Evolutionary conservation across 1,140 invertebrate genomes (phyloP).

Genomic region (Drosophila gunungcola): DNA sequence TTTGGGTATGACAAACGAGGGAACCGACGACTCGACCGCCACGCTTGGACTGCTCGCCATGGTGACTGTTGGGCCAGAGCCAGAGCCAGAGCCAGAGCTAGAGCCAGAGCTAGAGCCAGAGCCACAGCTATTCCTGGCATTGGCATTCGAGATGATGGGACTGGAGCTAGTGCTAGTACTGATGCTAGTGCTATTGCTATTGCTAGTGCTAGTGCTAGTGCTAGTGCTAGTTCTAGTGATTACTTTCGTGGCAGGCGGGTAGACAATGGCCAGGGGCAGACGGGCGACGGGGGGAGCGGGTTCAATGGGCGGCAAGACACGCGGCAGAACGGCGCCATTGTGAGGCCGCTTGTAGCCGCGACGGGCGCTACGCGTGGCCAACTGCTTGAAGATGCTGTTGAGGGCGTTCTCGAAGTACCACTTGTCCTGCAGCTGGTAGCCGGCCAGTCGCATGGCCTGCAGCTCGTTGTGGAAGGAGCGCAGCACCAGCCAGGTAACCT

Average conservation of each 20-base stretch:
- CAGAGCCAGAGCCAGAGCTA: too few relatives aligned
- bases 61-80: not conserved
- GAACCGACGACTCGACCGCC: not conserved
- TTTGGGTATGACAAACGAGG: conserved; percentile 25
- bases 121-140: not conserved
- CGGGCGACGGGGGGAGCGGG: not conserved
- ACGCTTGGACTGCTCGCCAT: not conserved
- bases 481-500: conserved; percentile 72
- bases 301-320: not conserved
- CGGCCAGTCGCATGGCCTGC: conserved; percentile 54
- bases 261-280: conserved; percentile 57
- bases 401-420: conserved; percentile 76
- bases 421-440: conserved; percentile 73
- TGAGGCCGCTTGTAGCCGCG: not conserved
- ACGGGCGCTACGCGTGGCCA: not conserved
- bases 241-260: conserved; percentile 24
- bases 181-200: not conserved
- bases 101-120: too few relatives aligned
- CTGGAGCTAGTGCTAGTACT: not conserved
- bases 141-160: not conserved
- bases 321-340: not conserved
- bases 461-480: conserved; percentile 68
- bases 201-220: not conserved
- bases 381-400: conserved; percentile 37
- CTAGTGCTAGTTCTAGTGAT: not conserved